These are phyloP conservation scores for Baryphthengus martii DNA, from an alignment of 2,113 vertebrate species.

Conservation along the genomic window DNA sequence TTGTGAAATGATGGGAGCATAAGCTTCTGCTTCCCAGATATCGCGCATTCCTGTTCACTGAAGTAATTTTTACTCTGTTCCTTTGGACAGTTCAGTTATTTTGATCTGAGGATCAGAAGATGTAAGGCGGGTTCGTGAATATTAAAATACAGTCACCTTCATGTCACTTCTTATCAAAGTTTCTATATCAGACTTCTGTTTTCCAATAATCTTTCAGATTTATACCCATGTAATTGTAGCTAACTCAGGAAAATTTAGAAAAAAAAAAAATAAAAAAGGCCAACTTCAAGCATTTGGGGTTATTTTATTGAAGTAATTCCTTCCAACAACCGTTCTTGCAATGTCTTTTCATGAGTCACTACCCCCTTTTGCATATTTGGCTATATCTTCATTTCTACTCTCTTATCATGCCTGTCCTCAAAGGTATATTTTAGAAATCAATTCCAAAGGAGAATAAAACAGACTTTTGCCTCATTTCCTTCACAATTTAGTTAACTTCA, in stretches of 20 bases:
- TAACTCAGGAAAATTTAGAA: background rate
- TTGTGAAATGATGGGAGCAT: background rate
- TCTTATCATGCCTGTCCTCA: background rate
- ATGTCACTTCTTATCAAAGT: background rate
- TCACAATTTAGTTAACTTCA: constrained; percentile 3
- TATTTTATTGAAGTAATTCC: background rate
- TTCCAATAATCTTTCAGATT: background rate
- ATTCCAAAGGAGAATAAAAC: constrained; percentile 2
- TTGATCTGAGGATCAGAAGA: background rate
- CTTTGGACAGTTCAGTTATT: background rate
- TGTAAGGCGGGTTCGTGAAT: background rate
- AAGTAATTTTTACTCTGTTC: background rate
- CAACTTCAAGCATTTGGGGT: background rate
- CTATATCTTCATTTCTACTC: background rate
- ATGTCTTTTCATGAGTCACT: background rate
- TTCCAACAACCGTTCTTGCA: background rate
- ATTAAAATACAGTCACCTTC: background rate
- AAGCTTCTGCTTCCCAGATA: background rate
- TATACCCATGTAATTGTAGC: background rate
- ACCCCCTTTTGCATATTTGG: background rate
- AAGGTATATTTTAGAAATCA: background rate
- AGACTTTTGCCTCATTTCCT: background rate
- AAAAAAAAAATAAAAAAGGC: background rate
- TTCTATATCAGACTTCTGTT: background rate
- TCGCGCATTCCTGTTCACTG: background rate